phyloP scores from a whole-genome alignment of 2,113 vertebrate species.

The Thalassoma bifasciatum region DNA sequence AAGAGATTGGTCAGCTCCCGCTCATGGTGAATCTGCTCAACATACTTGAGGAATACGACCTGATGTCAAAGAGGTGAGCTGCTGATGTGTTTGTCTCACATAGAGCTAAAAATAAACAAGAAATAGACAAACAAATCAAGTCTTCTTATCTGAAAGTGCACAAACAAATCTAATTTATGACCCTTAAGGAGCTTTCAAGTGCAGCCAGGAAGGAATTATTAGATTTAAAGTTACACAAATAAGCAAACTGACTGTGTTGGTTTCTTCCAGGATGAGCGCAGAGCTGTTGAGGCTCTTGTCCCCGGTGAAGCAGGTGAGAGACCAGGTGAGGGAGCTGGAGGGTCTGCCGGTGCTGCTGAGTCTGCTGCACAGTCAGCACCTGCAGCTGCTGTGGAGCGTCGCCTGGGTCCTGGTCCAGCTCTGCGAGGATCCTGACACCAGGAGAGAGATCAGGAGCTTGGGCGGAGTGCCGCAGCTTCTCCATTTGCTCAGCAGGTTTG shows the following conservation, averaged over 20 bases:
- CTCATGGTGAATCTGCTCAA: conserved; percentile 88
- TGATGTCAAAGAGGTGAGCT: conserved; percentile 89
- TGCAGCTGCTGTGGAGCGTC: conserved; percentile 89
- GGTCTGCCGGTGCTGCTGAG: conserved; percentile 89
- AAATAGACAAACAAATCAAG: neutral
- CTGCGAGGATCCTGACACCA: conserved; percentile 88
- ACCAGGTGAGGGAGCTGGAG: conserved; percentile 87
- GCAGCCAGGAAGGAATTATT: neutral
- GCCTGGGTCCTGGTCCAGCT: conserved; percentile 93
- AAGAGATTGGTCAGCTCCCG: conserved; percentile 87
- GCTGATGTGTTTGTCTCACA: no score
- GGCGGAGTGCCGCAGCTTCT: conserved; percentile 93
- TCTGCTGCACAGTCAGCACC: conserved; percentile 87
- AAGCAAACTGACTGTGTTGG: neutral
- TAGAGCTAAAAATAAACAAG: neutral
- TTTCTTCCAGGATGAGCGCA: conserved; percentile 81
- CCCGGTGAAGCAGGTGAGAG: conserved; percentile 82
- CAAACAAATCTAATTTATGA: neutral
- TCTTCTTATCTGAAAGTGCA: neutral
- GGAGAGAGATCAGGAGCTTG: conserved; percentile 88
- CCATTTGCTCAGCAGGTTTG: conserved; percentile 86
- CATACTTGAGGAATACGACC: conserved; percentile 90
- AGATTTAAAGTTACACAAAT: neutral
- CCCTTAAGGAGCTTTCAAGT: neutral
- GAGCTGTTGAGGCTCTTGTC: conserved; percentile 90